Evolutionary conservation across 2,113 vertebrate genomes (phyloP).

Genomic region (Synchiropus splendidus): DNA sequence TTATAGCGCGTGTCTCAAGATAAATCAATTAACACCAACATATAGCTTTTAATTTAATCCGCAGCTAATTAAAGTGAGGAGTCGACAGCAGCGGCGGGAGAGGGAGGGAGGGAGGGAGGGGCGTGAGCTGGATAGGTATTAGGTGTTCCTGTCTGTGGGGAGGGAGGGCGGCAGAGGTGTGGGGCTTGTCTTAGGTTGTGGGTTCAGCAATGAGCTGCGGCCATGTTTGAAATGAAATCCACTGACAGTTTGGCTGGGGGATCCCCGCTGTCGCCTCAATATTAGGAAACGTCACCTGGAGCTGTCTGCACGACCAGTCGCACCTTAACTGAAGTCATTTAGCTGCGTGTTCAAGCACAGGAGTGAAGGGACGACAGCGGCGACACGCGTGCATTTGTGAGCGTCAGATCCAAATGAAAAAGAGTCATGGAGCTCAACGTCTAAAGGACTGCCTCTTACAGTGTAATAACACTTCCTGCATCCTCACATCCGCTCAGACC

Average conservation of each 20-base stretch:
- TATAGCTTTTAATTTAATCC: slow-evolving; percentile 72
- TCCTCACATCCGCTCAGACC: slow-evolving; percentile 29
- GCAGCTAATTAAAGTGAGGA: slow-evolving; percentile 64
- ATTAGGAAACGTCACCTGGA: slow-evolving; percentile 44
- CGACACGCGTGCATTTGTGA: no score
- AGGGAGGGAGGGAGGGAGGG: not conserved
- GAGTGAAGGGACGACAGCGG: slow-evolving; percentile 7
- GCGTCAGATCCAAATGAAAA: no score
- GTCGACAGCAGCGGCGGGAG: slow-evolving; percentile 16
- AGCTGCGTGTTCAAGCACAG: slow-evolving; percentile 32
- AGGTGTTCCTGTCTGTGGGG: slow-evolving; percentile 18
- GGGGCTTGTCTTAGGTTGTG: slow-evolving; percentile 33
- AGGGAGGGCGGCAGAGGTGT: slow-evolving; percentile 8
- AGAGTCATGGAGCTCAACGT: no score
- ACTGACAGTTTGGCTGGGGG: slow-evolving; percentile 23
- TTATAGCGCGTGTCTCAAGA: slow-evolving; percentile 65
- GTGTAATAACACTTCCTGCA: not conserved
- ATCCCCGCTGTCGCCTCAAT: slow-evolving; percentile 33
- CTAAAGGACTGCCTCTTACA: no score
- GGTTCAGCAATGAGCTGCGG: slow-evolving; percentile 9
- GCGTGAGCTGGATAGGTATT: slow-evolving; percentile 20
- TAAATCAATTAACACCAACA: slow-evolving; percentile 69
- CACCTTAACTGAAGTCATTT: slow-evolving; percentile 56
- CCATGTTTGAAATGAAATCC: slow-evolving; percentile 56
- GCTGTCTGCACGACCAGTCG: slow-evolving; percentile 58